A percentile compares a stretch with the other conserved stretches of the same genome.
These are phyloP conservation scores for Allobates femoralis DNA, from an alignment of 2,797 vertebrate species.

Conservation along the genomic window DNA sequence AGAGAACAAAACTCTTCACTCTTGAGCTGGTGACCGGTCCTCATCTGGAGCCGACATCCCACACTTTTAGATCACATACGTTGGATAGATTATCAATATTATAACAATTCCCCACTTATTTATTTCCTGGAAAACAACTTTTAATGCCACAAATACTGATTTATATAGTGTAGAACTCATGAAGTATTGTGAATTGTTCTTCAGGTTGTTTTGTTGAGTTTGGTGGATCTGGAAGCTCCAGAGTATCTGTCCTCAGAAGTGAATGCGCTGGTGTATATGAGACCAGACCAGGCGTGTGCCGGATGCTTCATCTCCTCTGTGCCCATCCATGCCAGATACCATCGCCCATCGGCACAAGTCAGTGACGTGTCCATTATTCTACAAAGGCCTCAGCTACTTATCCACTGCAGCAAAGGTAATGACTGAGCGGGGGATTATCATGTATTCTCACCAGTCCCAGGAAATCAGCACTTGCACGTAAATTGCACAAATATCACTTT, in stretches of 20 bases:
- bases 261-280: constrained; percentile 78
- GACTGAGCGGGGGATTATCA: not conserved
- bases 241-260: constrained; percentile 81
- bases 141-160: not conserved
- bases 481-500: no score
- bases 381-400: constrained; percentile 79
- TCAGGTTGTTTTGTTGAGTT: constrained; percentile 81
- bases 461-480: no score
- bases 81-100: no score
- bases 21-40: no score
- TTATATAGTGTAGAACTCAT: not conserved
- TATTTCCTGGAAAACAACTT: not conserved
- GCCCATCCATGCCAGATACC: constrained; percentile 90
- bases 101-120: no score
- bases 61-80: no score
- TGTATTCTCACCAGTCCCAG: no score
- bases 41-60: no score
- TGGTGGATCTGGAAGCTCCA: constrained; percentile 85
- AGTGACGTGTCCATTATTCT: constrained; percentile 69
- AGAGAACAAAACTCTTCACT: no score
- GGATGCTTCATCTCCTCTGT: constrained; percentile 73
- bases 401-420: constrained; percentile 81
- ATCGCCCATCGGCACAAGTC: constrained; percentile 75
- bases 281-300: constrained; percentile 65
- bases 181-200: not conserved